Conservation (phyloP, 1,140 invertebrate genomes). For the Drosophila ironensis region DNA sequence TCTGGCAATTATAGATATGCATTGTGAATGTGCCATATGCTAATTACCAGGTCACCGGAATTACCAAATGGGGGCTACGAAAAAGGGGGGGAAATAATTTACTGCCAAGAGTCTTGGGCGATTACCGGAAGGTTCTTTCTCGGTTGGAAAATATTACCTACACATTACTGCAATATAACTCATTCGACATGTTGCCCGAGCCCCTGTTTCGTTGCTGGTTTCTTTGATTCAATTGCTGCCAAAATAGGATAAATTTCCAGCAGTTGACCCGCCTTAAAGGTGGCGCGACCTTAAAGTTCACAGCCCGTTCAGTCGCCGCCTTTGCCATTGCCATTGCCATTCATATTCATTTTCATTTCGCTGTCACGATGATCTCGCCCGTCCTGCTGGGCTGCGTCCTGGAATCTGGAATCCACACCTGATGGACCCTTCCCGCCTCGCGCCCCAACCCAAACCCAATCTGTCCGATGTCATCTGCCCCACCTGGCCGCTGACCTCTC, state of each 20-base stretch:
- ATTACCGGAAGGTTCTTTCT: no score
- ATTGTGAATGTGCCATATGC: constrained; percentile 30
- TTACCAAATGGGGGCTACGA: not conserved
- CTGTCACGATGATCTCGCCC: constrained; percentile 10
- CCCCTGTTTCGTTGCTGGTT: no score
- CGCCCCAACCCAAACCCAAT: constrained; percentile 19
- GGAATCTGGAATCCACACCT: not conserved
- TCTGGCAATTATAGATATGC: constrained; percentile 53
- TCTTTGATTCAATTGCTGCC: no score
- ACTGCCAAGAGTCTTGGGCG: no score
- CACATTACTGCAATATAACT: no score
- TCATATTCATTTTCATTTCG: not conserved
- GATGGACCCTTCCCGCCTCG: not conserved
- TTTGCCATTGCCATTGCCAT: no score
- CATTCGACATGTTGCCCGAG: not conserved
- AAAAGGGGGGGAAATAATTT: not conserved
- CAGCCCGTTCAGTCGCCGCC: not conserved
- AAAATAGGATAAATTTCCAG: no score
- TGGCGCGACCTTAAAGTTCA: not conserved
- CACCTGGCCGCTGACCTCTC: constrained; percentile 35
- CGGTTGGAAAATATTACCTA: no score
- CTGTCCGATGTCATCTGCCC: constrained; percentile 42
- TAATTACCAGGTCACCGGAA: constrained; percentile 32
- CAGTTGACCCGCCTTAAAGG: no score
- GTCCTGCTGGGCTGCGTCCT: not conserved